Evolutionary conservation across 2,888 invertebrate species (phyloP).

Genomic region (Plebejus anna): DNA sequence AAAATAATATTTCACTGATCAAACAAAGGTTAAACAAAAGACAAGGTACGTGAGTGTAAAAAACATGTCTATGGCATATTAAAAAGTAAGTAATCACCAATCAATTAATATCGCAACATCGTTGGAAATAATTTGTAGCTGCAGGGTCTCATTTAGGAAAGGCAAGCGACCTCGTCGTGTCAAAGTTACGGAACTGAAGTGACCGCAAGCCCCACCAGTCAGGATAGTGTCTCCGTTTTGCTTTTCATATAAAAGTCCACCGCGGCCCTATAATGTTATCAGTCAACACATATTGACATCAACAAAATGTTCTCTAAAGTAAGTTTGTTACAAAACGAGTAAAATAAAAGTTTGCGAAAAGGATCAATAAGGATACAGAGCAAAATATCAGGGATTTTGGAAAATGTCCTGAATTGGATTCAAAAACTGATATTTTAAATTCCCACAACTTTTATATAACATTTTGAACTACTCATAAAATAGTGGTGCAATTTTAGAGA

Average conservation of each 20-base stretch:
- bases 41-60: background rate
- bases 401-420: background rate
- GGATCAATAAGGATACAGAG: background rate
- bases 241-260: conserved; percentile 78
- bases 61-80: background rate
- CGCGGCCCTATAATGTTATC: conserved; percentile 71
- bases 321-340: conserved; percentile 45
- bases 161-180: conserved; percentile 75
- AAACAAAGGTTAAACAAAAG: background rate
- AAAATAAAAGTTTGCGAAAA: background rate
- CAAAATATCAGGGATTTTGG: background rate
- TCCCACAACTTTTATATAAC: background rate
- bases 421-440: background rate
- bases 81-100: conserved; percentile 30
- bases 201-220: conserved; percentile 70
- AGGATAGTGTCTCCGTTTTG: conserved; percentile 70
- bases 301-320: conserved; percentile 79
- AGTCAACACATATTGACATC: conserved; percentile 74
- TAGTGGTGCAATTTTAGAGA: background rate
- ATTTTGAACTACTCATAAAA: background rate
- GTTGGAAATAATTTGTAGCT: conserved; percentile 39
- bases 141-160: conserved; percentile 49
- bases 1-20: background rate
- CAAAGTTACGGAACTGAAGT: conserved; percentile 78
- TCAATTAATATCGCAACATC: conserved; percentile 44